Percentiles rank a stretch among this genome's conserved stretches.
Conservation (phyloP, 2,113 vertebrate genomes). For the Ascaphus truei region DNA sequence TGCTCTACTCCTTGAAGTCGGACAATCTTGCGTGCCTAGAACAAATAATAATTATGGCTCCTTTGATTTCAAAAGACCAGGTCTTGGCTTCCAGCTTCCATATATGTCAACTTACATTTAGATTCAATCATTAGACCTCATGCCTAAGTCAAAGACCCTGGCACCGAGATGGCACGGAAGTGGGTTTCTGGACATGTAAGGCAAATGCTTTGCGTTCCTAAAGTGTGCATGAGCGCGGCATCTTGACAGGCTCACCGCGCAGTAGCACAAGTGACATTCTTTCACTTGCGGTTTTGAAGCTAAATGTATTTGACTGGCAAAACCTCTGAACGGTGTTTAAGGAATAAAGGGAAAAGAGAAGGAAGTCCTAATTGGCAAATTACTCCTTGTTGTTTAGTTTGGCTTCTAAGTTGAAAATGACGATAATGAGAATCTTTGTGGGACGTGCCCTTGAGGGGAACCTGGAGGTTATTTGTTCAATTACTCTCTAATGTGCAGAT, state of each 20-base stretch:
- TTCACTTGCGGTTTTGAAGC: slow-evolving; percentile 69
- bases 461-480: slow-evolving; percentile 67
- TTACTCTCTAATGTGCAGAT: slow-evolving; percentile 70
- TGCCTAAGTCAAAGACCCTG: background rate
- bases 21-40: too few species aligned
- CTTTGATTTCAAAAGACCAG: background rate
- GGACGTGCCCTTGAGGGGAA: slow-evolving; percentile 65
- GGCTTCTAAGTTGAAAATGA: slow-evolving; percentile 79
- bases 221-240: slow-evolving; percentile 63
- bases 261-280: slow-evolving; percentile 68
- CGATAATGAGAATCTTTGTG: slow-evolving; percentile 80
- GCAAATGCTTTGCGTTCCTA: slow-evolving; percentile 42
- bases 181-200: slow-evolving; percentile 41
- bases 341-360: slow-evolving; percentile 72
- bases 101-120: background rate
- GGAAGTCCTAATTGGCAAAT: slow-evolving; percentile 88
- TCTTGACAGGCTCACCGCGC: slow-evolving; percentile 64
- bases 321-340: slow-evolving; percentile 65
- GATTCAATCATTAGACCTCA: too few species aligned
- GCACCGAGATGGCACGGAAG: slow-evolving; percentile 35
- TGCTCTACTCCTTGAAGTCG: too few species aligned
- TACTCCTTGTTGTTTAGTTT: slow-evolving; percentile 81
- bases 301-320: slow-evolving; percentile 73
- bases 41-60: too few species aligned
- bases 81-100: background rate